Evolutionary conservation across 2,888 invertebrate genomes (phyloP), one percentile per base, ranked within the genome.

Genomic region (Microctonus aethiopoides): DNA sequence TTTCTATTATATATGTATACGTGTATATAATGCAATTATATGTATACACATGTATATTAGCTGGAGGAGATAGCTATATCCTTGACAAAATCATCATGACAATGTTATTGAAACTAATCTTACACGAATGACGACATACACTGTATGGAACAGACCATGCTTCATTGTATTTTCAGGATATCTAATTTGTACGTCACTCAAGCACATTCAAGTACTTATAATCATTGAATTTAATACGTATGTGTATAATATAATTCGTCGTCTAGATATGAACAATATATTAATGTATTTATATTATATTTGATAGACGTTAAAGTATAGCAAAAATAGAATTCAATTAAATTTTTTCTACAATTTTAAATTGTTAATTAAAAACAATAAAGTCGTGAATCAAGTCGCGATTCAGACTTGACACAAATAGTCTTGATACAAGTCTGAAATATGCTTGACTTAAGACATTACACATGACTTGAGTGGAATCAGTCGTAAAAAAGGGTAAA

Each of bases 121-220:
- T 41, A 41, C 22, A 46, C 51, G 10, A 51, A 32, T 51, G 51
- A 51, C 51, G n/a, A 41, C 41, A 36, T 11, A 36, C 13, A 36
- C 11, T 13, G 16, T 16, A 46, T n/a, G 39, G n/a, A n/a, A 61
- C 36, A 10, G n/a, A 41, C 16, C 46, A 34, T 13, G 39, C n/a
- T 41, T 9, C 24, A 26, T 26, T 63, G 46, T 32, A 51, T 51
- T 63, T 63, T 26, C 62, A 34, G 34, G 16, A 57, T 57, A 22
- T 54, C 26, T 13, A n/a, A n/a, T n/a, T 11, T 26, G 22, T 26
- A 54, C 26, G 61, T 29, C 60, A 51, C 34, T 67, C 32, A 67
- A 36, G 29, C 32, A 52, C 29, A 51, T 36, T 24, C 51, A 60
- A 20, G 24, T n/a, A 16, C n/a, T n/a, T 52, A 51, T 16, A 26